A percentile compares a stretch with the other conserved stretches of the same genome.
Conservation (phyloP, 2,797 vertebrate genomes). For the Agapornis canus region DNA sequence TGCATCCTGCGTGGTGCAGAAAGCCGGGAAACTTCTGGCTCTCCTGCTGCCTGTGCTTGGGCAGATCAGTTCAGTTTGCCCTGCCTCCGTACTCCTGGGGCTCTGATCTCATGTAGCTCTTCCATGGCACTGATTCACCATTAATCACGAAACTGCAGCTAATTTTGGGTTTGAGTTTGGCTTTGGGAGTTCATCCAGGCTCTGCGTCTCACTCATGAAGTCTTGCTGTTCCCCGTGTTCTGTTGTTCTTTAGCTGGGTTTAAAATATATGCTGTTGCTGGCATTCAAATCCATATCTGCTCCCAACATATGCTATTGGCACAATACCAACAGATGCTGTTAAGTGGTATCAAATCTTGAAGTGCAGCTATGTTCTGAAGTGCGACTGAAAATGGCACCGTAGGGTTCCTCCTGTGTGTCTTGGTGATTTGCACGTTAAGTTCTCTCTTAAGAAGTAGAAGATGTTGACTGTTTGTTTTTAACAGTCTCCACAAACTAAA, state of each 20-base stretch:
- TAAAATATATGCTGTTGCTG: slow-evolving; percentile 58
- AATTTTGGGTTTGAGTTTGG: background rate
- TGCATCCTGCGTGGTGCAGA: accelerated
- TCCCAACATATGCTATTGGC: slow-evolving; percentile 65
- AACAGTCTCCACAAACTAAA: background rate
- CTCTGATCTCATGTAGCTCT: background rate
- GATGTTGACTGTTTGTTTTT: background rate
- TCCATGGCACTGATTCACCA: background rate
- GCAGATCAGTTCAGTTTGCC: background rate
- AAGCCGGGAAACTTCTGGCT: background rate
- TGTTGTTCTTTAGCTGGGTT: slow-evolving; percentile 28
- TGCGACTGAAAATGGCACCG: slow-evolving; percentile 30
- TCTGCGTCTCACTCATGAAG: background rate
- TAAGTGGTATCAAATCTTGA: slow-evolving; percentile 15
- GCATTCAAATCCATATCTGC: slow-evolving; percentile 33
- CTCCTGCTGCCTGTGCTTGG: background rate
- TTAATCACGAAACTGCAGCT: background rate
- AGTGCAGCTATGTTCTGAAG: slow-evolving; percentile 31
- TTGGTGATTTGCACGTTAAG: background rate
- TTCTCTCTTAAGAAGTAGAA: background rate
- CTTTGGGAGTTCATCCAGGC: background rate
- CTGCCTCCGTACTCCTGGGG: background rate
- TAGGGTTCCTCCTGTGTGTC: background rate
- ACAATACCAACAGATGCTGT: slow-evolving; percentile 63
- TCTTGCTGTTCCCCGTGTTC: background rate